Evolutionary conservation across 2,113 vertebrate genomes (phyloP), one percentile per base, ranked within the genome.

Genomic region (Paedocypris sp.): DNA sequence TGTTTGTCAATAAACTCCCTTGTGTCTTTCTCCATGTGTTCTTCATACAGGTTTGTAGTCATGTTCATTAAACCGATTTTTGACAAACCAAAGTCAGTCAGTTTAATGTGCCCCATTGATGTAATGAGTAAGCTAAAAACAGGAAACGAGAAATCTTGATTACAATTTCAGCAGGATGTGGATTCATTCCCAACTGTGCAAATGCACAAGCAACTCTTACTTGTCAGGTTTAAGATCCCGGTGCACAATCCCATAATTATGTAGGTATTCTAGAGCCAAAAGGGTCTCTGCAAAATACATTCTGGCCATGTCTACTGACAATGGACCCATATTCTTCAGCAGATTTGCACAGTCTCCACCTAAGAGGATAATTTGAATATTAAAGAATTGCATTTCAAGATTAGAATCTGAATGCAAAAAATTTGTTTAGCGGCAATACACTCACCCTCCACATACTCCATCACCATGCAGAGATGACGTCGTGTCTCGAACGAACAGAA

Each of bases 281-380:
- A 97, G 93, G 0, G 94, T 97, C 84, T 97, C 93, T 0, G 94
- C 93, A 6, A 98, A 98, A 77, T 97, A 98, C 94, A 98, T 87
- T 71, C 89, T 83, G 0, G 91, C 85, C 94, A 98, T 96, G 78
- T 98, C 94, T 1, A 97, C 93, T 0, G 92, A 90, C 47, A 98
- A 79, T 0, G 93, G 91, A 3, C 94, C 92, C 64, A 98, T 98
- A 80, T 97, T 96, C 81, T 97, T 98, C 76, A 98, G 72, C 8
- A 98, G 59, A 0, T 91, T 91, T 52, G 93, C 94, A 49, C 93
- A 97, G 29, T 96, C 94, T 0, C 94, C 94, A 1, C 94, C 94
- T 97, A 31, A 50, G 28, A 64, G 56, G 23, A 16, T 8, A 23
- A 33, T 25, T 16, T 38, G 0, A n/a, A 45, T 18, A 15, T 13